Evolutionary conservation across 2,113 vertebrate species (phyloP).

Genomic region (Lipophrys pholis): DNA sequence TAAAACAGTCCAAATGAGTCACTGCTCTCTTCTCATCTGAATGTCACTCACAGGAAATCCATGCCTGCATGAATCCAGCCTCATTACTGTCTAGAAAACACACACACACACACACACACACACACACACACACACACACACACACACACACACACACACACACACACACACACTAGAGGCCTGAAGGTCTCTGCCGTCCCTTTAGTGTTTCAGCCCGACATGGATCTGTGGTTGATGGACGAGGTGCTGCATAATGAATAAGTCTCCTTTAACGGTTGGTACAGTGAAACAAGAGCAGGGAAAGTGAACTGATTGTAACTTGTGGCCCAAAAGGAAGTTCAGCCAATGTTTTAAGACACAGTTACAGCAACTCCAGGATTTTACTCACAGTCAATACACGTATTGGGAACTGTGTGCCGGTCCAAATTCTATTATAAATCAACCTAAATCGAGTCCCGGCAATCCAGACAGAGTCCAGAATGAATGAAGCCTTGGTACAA

Average conservation of each 20-base stretch:
- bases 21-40: constrained; percentile 39
- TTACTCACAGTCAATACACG: neutral
- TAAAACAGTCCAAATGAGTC: constrained; percentile 50
- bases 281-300: neutral
- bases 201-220: neutral
- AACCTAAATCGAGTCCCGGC: no score
- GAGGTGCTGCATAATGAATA: neutral
- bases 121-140: neutral
- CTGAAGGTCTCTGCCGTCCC: neutral
- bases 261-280: neutral
- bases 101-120: neutral
- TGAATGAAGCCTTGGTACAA: no score
- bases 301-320: no score
- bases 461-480: no score
- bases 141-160: constrained; percentile 8
- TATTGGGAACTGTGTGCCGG: neutral
- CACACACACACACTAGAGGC: constrained; percentile 23
- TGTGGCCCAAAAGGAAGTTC: no score
- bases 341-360: no score
- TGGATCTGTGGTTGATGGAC: neutral
- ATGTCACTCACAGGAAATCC: constrained; percentile 61
- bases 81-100: constrained; percentile 19
- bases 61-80: constrained; percentile 49
- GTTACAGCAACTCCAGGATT: neutral
- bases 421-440: no score